Base-by-base conservation (phyloP, 2,888 invertebrate species). In the Glaucopsyche alexis region DNA sequence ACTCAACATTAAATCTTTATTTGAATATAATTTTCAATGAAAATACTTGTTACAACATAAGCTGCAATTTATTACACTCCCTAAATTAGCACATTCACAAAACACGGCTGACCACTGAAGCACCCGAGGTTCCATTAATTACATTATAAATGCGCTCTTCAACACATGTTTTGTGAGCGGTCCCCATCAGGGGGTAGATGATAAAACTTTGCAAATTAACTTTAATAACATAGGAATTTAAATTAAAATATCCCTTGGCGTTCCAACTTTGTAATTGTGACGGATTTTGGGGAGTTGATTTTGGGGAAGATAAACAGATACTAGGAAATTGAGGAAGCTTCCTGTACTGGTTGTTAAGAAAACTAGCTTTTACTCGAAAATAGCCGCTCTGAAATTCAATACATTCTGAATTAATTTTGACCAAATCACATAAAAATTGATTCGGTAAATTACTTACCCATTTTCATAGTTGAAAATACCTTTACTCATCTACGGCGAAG, bases 171-270 rank as follows among this genome's bases (percentile, higher is more conserved):
- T 60, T 19, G 49, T 69, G 47, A 69, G 47, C 11, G 69, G 13
- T 9, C 67, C 69, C 49, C 69, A 49, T 69, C 47, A 19, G 19
- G 19, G 69, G 49, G 69, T 49, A 69, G 29, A 69, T 69, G 29
- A 69, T 29, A 49, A 49, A 69, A 69, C 67, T 67, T 69, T 69
- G 14, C 29, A 49, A 69, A 69, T 47, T 69, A 49, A 49, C 69
- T 49, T 47, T 47, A 69, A 47, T 69, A 69, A 69, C 69, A 69
- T 69, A 14, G 49, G 19, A 69, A 49, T 69, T 69, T 69, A 47
- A 69, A 69, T 47, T 69, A 69, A 49, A 47, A 69, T 47, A 69
- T 69, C 29, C 60, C 60, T 66, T 42, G 66, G 66, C 16, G n/a
- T n/a, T 38, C 60, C 60, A 60, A 60, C 60, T 60, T 60, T 60